A percentile compares a stretch with the other conserved stretches of the same genome.
Conservation (phyloP, 2,888 invertebrate genomes). For the Dioctria rufipes region DNA sequence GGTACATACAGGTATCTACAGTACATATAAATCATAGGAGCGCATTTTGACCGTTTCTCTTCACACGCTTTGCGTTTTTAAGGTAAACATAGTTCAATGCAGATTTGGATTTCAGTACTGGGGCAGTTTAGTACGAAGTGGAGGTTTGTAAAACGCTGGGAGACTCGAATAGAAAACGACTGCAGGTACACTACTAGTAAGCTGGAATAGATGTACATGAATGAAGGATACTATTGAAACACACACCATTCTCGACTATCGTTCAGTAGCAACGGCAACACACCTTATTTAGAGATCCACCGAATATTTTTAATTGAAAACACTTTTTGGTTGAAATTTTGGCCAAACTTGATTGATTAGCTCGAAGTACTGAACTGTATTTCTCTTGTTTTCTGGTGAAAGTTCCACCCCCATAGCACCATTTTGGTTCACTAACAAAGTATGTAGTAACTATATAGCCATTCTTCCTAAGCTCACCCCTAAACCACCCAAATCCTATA, state of each 20-base stretch:
- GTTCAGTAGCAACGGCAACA: neutral
- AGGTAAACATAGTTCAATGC: conserved; percentile 22
- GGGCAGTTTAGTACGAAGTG: neutral
- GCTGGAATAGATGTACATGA: no score
- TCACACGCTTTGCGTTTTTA: conserved; percentile 1
- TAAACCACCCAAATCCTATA: no score
- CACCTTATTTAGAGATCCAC: no score
- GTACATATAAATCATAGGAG: conserved; percentile 19
- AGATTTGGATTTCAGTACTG: conserved; percentile 16
- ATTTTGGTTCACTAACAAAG: no score
- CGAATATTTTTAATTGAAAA: conserved; percentile 38
- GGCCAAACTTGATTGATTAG: conserved; percentile 27
- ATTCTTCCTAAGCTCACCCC: no score
- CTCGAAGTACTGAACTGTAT: no score
- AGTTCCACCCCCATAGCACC: no score
- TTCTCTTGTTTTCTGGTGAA: no score
- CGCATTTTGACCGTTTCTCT: conserved; percentile 14
- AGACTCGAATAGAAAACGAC: conserved; percentile 7
- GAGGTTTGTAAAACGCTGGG: neutral
- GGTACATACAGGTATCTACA: no score
- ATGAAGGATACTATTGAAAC: no score
- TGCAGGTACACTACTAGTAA: neutral
- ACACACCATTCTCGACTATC: neutral
- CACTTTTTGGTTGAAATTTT: neutral
- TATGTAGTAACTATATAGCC: no score